Percentiles rank a stretch among this genome's conserved stretches.
Conservation (phyloP, 2,888 invertebrate species). For the Mythimna loreyi region DNA sequence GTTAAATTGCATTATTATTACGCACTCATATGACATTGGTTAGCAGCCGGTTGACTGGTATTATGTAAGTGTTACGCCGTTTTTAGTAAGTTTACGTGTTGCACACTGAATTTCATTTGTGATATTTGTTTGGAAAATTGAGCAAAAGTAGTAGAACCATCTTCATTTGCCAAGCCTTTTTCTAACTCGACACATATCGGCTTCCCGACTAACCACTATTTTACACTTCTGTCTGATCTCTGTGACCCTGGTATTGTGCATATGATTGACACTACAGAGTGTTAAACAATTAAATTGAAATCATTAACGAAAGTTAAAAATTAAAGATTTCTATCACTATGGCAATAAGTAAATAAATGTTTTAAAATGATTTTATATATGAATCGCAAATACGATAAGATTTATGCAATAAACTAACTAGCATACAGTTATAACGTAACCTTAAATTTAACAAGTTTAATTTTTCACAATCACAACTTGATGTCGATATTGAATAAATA, state of each 20-base stretch:
- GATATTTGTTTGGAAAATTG: neutral
- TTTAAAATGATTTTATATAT: no score
- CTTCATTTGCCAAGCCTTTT: neutral
- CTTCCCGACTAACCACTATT: neutral
- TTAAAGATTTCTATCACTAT: no score
- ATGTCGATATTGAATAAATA: no score
- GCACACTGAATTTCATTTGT: neutral
- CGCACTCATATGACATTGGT: conserved; percentile 57
- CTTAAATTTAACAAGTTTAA: no score
- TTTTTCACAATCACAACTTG: no score
- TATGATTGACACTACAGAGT: neutral
- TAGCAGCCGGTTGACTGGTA: conserved; percentile 13
- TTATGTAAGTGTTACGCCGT: conserved; percentile 39
- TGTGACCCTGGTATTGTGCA: neutral
- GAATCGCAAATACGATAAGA: no score
- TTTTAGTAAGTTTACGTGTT: conserved; percentile 14
- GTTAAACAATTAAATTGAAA: neutral
- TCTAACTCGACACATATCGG: neutral
- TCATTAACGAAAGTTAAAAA: no score
- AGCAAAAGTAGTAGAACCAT: neutral
- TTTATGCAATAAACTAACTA: no score
- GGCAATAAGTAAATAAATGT: no score
- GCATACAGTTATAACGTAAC: no score
- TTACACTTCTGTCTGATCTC: neutral
- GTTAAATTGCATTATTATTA: conserved; percentile 64